Evolutionary conservation across 1,140 invertebrate genomes (phyloP).

Genomic region (Diorhabda carinulata): DNA sequence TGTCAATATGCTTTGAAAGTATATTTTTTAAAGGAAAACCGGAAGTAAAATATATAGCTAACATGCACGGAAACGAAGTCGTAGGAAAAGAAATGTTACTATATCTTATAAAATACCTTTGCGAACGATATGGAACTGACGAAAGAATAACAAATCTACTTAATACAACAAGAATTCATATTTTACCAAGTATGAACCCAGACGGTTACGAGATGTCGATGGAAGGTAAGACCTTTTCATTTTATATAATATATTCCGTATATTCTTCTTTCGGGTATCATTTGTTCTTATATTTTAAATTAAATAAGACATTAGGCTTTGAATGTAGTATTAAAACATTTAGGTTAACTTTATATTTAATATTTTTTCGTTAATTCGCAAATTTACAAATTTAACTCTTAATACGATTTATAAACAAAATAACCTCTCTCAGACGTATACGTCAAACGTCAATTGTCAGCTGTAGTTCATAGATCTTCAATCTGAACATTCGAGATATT

Average conservation of each 20-base stretch:
- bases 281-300: too few relatives aligned
- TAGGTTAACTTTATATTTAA: too few relatives aligned
- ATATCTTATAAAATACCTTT: slow-evolving; percentile 79
- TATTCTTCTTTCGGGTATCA: neutral
- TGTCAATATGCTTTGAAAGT: too few relatives aligned
- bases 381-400: too few relatives aligned
- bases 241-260: neutral
- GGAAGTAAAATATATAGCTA: slow-evolving; percentile 90
- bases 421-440: too few relatives aligned
- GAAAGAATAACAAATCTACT: slow-evolving; percentile 71
- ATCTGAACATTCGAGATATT: too few relatives aligned
- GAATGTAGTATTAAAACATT: too few relatives aligned
- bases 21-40: slow-evolving; percentile 60
- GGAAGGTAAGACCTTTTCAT: slow-evolving; percentile 52
- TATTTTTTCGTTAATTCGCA: too few relatives aligned
- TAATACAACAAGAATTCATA: slow-evolving; percentile 80
- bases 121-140: slow-evolving; percentile 77
- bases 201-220: slow-evolving; percentile 86
- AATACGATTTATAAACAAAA: too few relatives aligned
- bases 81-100: slow-evolving; percentile 86
- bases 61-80: slow-evolving; percentile 97
- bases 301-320: too few relatives aligned
- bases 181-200: slow-evolving; percentile 96
- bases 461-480: too few relatives aligned
- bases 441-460: too few relatives aligned